Conservation (phyloP, 2,113 vertebrate genomes). For the Lampris megalopsis region DNA sequence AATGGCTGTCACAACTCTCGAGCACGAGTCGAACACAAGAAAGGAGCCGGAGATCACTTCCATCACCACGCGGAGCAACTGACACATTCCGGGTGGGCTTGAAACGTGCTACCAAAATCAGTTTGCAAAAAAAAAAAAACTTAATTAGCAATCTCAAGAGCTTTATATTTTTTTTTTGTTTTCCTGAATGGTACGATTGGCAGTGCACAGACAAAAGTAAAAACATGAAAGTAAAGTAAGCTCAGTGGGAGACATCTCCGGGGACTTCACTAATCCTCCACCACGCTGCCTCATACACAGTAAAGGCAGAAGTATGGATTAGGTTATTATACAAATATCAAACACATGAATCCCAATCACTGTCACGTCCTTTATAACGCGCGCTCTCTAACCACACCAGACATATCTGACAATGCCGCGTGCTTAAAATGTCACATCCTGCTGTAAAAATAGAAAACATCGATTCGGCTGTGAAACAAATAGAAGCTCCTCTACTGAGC, state of each 20-base stretch:
- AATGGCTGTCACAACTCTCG: constrained; percentile 61
- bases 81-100: constrained; percentile 61
- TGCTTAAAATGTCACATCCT: constrained; percentile 43
- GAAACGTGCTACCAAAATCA: constrained; percentile 70
- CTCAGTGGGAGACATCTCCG: constrained; percentile 73
- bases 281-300: constrained; percentile 66
- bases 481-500: constrained; percentile 39
- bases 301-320: constrained; percentile 71
- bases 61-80: constrained; percentile 57
- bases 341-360: constrained; percentile 68
- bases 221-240: constrained; percentile 71
- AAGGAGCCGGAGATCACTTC: constrained; percentile 57
- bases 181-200: constrained; percentile 51
- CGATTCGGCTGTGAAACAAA: constrained; percentile 68
- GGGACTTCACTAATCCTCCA: constrained; percentile 70
- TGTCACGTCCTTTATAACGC: constrained; percentile 64
- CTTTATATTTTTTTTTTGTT: background rate
- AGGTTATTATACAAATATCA: constrained; percentile 78
- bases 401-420: constrained; percentile 47
- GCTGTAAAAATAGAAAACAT: constrained; percentile 75
- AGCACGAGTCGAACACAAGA: constrained; percentile 28
- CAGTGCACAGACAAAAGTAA: constrained; percentile 65
- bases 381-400: constrained; percentile 49
- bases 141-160: constrained; percentile 72
- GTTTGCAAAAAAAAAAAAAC: constrained; percentile 50